A percentile compares a stretch with the other conserved stretches of the same genome.
Conservation (phyloP, 2,113 vertebrate genomes). For the pig (Sus scrofa) region DNA sequence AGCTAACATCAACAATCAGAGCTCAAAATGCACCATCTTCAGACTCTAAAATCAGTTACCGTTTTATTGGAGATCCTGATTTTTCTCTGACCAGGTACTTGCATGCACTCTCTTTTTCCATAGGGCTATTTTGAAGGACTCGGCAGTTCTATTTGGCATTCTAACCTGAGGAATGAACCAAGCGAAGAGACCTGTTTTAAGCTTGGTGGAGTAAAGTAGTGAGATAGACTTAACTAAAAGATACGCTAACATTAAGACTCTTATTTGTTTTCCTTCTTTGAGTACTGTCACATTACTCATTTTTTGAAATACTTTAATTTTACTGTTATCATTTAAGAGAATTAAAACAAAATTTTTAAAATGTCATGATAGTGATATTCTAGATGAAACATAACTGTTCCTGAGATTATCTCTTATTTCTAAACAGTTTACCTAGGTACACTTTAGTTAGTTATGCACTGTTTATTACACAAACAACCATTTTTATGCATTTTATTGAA, state of each 20-base stretch:
- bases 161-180: not conserved
- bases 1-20: not conserved
- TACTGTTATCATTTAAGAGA: not conserved
- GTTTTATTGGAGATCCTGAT: not conserved
- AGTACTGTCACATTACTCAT: not conserved
- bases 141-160: not conserved
- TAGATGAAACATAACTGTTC: not conserved
- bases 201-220: not conserved
- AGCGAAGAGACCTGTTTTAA: not conserved
- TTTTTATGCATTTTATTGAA: constrained; percentile 11
- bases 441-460: not conserved
- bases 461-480: not conserved
- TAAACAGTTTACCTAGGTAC: not conserved
- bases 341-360: not conserved
- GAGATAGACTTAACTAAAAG: not conserved
- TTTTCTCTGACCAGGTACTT: not conserved
- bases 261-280: not conserved
- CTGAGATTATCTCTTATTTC: not conserved
- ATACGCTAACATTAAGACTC: not conserved
- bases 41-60: not conserved
- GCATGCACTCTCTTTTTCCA: not conserved
- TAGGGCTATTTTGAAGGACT: not conserved
- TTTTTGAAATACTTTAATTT: not conserved
- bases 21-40: not conserved
- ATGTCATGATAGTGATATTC: not conserved